These are phyloP conservation scores for Lingula anatina DNA, from an alignment of 2,888 invertebrate genomes.

Conservation along the genomic window DNA sequence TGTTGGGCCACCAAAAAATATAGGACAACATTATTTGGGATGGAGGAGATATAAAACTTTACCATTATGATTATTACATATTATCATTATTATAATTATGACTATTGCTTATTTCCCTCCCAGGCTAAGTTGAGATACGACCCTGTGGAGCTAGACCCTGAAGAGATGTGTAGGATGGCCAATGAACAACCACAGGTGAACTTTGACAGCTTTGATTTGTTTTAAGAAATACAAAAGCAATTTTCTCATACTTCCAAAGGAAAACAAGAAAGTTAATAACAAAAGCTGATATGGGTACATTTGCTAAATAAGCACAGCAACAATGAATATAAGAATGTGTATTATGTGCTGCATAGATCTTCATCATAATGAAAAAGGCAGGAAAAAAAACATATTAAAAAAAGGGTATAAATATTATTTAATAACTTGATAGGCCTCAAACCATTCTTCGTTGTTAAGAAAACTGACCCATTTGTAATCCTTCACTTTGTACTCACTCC, in stretches of 20 bases:
- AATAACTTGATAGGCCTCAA: background rate
- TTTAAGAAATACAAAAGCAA: too few species aligned
- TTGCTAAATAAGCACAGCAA: too few species aligned
- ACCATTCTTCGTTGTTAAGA: background rate
- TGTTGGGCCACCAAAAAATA: too few species aligned
- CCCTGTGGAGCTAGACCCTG: slow-evolving; percentile 96
- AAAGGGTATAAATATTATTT: background rate
- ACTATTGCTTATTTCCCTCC: too few species aligned
- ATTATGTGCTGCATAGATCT: background rate
- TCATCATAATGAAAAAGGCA: background rate
- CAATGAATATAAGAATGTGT: background rate
- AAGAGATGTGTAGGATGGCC: slow-evolving; percentile 97
- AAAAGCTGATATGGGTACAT: too few species aligned
- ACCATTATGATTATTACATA: too few species aligned
- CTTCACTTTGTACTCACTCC: too few species aligned
- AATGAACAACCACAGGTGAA: slow-evolving; percentile 80
- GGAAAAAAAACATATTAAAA: background rate
- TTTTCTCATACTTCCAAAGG: too few species aligned
- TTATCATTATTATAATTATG: too few species aligned
- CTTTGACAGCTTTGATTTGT: background rate
- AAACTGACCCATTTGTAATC: background rate
- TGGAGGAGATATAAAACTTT: too few species aligned
- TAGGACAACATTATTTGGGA: too few species aligned
- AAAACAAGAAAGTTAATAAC: too few species aligned
- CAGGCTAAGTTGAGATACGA: slow-evolving; percentile 72